Evolutionary conservation across 2,888 invertebrate species (phyloP).

Genomic region (Dorcus parallelipipedus): DNA sequence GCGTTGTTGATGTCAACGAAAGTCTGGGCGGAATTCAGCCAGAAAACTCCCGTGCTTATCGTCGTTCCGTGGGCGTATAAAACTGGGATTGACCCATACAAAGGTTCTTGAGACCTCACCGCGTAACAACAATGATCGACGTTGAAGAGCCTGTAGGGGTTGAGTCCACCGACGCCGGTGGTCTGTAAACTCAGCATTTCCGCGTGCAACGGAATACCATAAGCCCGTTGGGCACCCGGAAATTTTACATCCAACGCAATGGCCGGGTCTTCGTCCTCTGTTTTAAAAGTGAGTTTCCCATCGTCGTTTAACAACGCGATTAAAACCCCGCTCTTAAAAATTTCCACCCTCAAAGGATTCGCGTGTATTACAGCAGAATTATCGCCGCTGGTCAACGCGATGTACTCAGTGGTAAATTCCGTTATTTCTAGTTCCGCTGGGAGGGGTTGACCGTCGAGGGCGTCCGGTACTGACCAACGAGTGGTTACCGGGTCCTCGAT

Average conservation of each 20-base stretch:
- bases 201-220: slow-evolving; percentile 94
- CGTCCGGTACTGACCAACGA: slow-evolving; percentile 9
- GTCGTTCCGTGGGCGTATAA: slow-evolving; percentile 81
- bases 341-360: slow-evolving; percentile 76
- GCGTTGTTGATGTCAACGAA: slow-evolving; percentile 18
- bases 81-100: slow-evolving; percentile 92
- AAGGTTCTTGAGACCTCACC: slow-evolving; percentile 83
- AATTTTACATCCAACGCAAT: slow-evolving; percentile 88
- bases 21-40: slow-evolving; percentile 85
- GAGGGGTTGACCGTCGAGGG: slow-evolving; percentile 11
- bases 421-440: background rate
- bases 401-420: slow-evolving; percentile 44
- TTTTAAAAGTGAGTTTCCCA: slow-evolving; percentile 17
- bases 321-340: slow-evolving; percentile 63
- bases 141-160: slow-evolving; percentile 93
- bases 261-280: slow-evolving; percentile 73
- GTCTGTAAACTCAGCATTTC: slow-evolving; percentile 78
- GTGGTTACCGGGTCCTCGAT: slow-evolving; percentile 12
- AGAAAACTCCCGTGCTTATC: slow-evolving; percentile 80
- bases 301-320: slow-evolving; percentile 58
- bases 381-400: slow-evolving; percentile 52
- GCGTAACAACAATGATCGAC: slow-evolving; percentile 96
- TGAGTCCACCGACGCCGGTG: slow-evolving; percentile 66
- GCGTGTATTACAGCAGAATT: slow-evolving; percentile 62
- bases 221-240: slow-evolving; percentile 81